Base-by-base conservation (phyloP, 2,888 invertebrate species). In the Drosophila paranaensis region DNA sequence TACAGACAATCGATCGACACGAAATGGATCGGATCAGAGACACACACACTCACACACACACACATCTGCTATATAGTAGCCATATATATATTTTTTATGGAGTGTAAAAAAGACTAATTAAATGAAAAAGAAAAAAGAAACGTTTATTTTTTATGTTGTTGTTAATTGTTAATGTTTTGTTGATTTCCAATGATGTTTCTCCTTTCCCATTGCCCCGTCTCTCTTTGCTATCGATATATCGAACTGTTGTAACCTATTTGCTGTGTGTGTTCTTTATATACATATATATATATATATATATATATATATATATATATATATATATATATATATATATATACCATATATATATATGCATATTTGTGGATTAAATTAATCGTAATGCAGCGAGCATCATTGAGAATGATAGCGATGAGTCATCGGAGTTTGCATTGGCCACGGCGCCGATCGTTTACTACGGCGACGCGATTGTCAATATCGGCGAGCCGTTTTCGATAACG, bases 401-500 rank as follows among this genome's bases (percentile, higher is more conserved):
- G 35, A 71, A 73, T 48, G 88, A 83, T 61, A 84, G 89, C 70
- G 86, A 88, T 57, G 91, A 90, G 71, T 85, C 88, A 30, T 78
- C 82, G 76, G 90, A 91, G 65, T 90, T 84, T 64, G 89, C 88
- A 67, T 76, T 80, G 60, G 77, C 48, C 6, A 9, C 60, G 2
- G 79, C 91, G 69, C 85, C 91, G 25, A 88, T 87, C 58, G 82
- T 91, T 70, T 93, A 93, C 77, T 92, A 91, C 70, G 93, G 93
- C 60, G 93, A 93, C 69, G 88, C 90, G 54, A 79, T 87, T 71
- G 93, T 93, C 33, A 91, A 91, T 83, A 80, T 92, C 60, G 93
- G 93, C 43, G 88, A 91, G 68, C 88, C 91, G 56, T 93, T 93
- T 79, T 85, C 89, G 61, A 92, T 93, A 81, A 91, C 91, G 67